Evolutionary conservation across 2,888 invertebrate species (phyloP).

Genomic region (Plagodis pulveraria): DNA sequence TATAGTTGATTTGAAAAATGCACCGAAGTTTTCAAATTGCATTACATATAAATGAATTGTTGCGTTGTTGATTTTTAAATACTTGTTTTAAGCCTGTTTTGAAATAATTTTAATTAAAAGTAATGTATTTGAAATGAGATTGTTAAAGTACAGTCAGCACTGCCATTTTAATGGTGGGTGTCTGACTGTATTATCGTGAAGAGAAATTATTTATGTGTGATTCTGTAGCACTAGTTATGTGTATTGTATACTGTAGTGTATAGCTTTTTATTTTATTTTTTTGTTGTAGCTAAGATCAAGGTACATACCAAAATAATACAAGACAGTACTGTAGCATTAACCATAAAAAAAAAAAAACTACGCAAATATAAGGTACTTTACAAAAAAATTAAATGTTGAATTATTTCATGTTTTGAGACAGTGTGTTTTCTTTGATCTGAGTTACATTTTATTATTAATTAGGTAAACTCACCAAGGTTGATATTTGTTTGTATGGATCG

Average conservation of each 20-base stretch:
- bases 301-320: constrained; percentile 23
- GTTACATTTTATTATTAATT: constrained; percentile 37
- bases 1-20: constrained; percentile 23
- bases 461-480: constrained; percentile 51
- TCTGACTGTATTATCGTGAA: constrained; percentile 58
- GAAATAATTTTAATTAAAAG: constrained; percentile 60
- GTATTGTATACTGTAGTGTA: constrained; percentile 67
- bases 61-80: constrained; percentile 76
- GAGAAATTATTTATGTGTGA: constrained; percentile 83
- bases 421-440: constrained; percentile 22
- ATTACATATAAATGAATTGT: constrained; percentile 60
- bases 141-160: constrained; percentile 55
- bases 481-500: constrained; percentile 42
- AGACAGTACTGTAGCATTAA: not conserved
- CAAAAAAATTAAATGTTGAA: no score
- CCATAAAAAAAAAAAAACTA: no score
- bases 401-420: not conserved
- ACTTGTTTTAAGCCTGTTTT: constrained; percentile 75
- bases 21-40: constrained; percentile 47
- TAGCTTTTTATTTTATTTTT: constrained; percentile 57
- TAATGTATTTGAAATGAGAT: constrained; percentile 69
- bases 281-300: constrained; percentile 28
- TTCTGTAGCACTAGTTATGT: constrained; percentile 64
- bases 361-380: no score
- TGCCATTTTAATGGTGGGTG: constrained; percentile 7